Evolutionary conservation across 2,113 vertebrate genomes (phyloP).

Genomic region (Sula dactylatra): DNA sequence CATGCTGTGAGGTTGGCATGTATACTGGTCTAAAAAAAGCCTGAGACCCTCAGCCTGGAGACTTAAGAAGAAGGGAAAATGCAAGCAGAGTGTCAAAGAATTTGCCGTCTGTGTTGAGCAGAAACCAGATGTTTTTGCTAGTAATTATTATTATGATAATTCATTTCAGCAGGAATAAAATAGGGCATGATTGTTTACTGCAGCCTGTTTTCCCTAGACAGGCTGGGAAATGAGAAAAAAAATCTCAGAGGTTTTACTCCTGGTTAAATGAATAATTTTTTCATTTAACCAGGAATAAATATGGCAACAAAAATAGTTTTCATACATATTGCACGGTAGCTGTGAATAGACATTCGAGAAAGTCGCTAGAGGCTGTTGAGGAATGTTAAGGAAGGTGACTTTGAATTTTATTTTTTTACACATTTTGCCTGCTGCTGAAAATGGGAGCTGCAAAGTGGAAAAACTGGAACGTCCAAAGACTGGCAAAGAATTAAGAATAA

Average conservation of each 20-base stretch:
- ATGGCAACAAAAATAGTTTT: constrained; percentile 61
- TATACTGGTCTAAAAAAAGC: constrained; percentile 4
- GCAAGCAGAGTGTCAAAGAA: constrained; percentile 41
- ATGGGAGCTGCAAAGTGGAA: background rate
- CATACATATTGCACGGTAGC: constrained; percentile 18
- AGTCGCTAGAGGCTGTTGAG: constrained; percentile 20
- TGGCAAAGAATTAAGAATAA: background rate
- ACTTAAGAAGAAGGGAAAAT: constrained; percentile 23
- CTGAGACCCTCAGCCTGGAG: constrained; percentile 11
- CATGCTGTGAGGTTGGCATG: background rate
- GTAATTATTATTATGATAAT: constrained; percentile 80
- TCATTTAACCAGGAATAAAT: constrained; percentile 72
- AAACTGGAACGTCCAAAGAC: background rate
- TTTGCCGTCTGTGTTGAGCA: constrained; percentile 29
- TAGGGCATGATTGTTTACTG: constrained; percentile 76
- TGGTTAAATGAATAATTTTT: constrained; percentile 72
- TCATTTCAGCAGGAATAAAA: constrained; percentile 78
- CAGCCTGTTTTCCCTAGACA: constrained; percentile 71
- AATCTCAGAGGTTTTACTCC: constrained; percentile 73
- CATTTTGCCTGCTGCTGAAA: background rate
- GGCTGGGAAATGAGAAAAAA: constrained; percentile 67
- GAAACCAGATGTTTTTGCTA: constrained; percentile 75
- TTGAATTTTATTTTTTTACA: background rate
- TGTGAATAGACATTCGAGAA: constrained; percentile 50
- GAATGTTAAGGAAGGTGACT: constrained; percentile 25